Conservation (phyloP, 64 coral and sea anemone genomes). For the Platygyra sinensis region DNA sequence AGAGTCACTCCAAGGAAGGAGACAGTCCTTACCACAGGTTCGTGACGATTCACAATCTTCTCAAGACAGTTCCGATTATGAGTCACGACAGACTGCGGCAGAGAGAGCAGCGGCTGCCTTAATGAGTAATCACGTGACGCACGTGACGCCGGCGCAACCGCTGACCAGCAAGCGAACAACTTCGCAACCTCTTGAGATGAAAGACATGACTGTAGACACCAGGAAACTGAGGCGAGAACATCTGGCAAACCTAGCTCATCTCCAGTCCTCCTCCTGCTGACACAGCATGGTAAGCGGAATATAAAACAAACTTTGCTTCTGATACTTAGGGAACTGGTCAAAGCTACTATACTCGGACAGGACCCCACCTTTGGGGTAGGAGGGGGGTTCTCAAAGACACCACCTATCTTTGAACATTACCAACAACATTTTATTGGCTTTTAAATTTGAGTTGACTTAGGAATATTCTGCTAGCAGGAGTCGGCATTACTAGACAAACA, state of each 20-base stretch:
- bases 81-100: constrained; percentile 71
- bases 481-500: too few relatives aligned
- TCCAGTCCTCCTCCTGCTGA: constrained; percentile 78
- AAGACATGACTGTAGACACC: constrained; percentile 4
- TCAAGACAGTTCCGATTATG: constrained; percentile 69
- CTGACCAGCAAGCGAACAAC: constrained; percentile 9
- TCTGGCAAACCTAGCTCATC: constrained; percentile 66
- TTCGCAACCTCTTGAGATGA: constrained; percentile 68
- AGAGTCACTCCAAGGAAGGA: constrained; percentile 50
- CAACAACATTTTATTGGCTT: too few relatives aligned
- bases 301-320: too few relatives aligned
- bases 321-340: too few relatives aligned
- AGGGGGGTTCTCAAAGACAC: too few relatives aligned
- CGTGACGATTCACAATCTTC: constrained; percentile 76
- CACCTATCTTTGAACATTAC: too few relatives aligned
- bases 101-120: constrained; percentile 75
- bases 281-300: constrained; percentile 4
- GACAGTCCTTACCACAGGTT: constrained; percentile 17
- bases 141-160: not conserved
- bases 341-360: too few relatives aligned
- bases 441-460: too few relatives aligned
- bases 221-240: constrained; percentile 47
- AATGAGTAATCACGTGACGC: constrained; percentile 61
- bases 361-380: too few relatives aligned
- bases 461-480: too few relatives aligned